Percentiles rank a stretch among this genome's conserved stretches.
These are phyloP conservation scores for Melanerpes formicivorus DNA, from an alignment of 2,113 vertebrate genomes.

Conservation along the genomic window DNA sequence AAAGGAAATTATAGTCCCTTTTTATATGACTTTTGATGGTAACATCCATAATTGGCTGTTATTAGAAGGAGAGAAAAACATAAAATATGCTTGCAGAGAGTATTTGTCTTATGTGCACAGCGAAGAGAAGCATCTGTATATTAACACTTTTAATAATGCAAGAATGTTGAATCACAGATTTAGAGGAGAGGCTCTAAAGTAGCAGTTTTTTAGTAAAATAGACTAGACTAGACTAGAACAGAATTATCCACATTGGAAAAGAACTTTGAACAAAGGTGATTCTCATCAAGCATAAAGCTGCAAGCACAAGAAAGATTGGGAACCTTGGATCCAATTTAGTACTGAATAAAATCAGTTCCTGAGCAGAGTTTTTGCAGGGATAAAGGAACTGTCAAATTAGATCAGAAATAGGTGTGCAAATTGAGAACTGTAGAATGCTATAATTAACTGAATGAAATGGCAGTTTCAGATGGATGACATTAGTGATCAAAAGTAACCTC, in stretches of 20 bases:
- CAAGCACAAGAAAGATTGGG: not conserved
- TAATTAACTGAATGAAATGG: conserved; percentile 3
- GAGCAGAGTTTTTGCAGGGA: not conserved
- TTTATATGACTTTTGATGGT: not conserved
- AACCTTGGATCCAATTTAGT: not conserved
- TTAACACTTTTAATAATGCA: not conserved
- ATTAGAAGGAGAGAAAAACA: not conserved
- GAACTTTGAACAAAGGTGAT: not conserved
- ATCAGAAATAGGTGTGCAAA: conserved; percentile 5
- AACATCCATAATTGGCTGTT: not conserved
- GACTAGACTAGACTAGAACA: not conserved
- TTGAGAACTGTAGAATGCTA: not conserved
- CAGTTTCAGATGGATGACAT: not conserved
- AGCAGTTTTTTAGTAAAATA: not conserved
- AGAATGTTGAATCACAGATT: not conserved
- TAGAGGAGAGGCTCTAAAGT: not conserved
- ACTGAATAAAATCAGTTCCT: not conserved
- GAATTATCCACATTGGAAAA: too few species aligned
- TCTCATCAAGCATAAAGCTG: not conserved
- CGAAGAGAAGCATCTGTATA: not conserved
- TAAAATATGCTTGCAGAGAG: not conserved
- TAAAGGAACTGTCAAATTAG: not conserved
- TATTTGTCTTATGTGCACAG: not conserved
- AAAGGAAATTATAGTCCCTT: not conserved
- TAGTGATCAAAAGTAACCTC: conserved; percentile 7